Conservation (phyloP, 92 coral and sea anemone genomes). For the Bergia puertoricense region DNA sequence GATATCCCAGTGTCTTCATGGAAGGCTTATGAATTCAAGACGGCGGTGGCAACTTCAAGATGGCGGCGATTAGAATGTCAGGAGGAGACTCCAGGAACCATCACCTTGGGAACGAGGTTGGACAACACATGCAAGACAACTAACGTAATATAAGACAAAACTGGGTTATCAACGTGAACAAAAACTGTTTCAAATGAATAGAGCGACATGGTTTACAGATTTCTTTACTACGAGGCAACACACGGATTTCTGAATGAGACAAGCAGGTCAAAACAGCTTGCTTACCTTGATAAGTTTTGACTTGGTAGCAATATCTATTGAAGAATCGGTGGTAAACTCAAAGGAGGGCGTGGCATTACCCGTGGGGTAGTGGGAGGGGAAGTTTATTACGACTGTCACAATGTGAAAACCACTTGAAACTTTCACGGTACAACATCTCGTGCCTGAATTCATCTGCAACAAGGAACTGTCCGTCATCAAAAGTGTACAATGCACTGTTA, state of each 20-base stretch:
- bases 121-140: no score
- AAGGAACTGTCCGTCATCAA: neutral
- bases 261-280: neutral
- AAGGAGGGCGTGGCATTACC: slow-evolving; percentile 89
- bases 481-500: neutral
- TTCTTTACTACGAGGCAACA: neutral
- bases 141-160: neutral
- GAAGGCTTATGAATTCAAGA: neutral
- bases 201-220: no score
- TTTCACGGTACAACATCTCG: slow-evolving; percentile 89
- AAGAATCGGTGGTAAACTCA: slow-evolving; percentile 87
- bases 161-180: no score
- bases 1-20: no score
- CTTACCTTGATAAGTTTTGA: slow-evolving; percentile 87
- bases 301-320: slow-evolving; percentile 78
- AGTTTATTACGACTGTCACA: slow-evolving; percentile 81
- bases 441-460: slow-evolving; percentile 88
- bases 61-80: no score
- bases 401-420: slow-evolving; percentile 76
- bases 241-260: neutral
- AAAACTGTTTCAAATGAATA: no score
- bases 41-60: neutral
- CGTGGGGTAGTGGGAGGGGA: slow-evolving; percentile 91
- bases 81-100: no score
- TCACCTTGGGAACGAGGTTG: no score